Base-by-base conservation (phyloP, 1,140 invertebrate genomes). In the Drosophila bipectinata region DNA sequence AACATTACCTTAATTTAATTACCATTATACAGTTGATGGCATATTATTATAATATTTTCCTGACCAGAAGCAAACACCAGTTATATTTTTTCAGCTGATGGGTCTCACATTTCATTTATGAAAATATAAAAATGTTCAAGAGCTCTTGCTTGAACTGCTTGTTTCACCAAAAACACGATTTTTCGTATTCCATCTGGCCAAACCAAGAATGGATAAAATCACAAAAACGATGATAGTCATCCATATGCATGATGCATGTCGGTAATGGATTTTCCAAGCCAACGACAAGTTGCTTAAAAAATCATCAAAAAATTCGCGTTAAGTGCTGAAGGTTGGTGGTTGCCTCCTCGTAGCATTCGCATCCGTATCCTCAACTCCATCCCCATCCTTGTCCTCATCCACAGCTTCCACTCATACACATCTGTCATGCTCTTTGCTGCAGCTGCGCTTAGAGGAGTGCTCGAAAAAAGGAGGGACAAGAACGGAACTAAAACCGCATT, bases 201-300 rank as follows among this genome's bases (percentile, higher is more conserved):
- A 73, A 41, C 68, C 57, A 54, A 49, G 44, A n/a, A 34, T 3
- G 15, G 56, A 15, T 15, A 9, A 12, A 30, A 47, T 10, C 32
- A 62, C 24, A 45, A 49, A 58, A 68, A 63, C 24, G 45, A 74
- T 32, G 24, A 58, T 49, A 76, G 59, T 52, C 60, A 79, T 78
- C 82, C 77, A 84, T 87, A 87, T 84, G 82, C 77, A 84, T 84
- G 68, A 68, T 75, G 80, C 77, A 77, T 81, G 73, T 66, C 80
- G 58, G 66, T 87, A 87, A 87, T 87, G 64, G 63, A 73, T 74
- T 87, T 82, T 81, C 62, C 81, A 87, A 87, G 68, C 68, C 71
- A 81, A 74, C 59, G 83, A 81, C 67, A 66, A 77, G 56, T 81
- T 77, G 82, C 81, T 84, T 67, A 75, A 81, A 85, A 81, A 87